phyloP scores from a whole-genome alignment of 2,113 vertebrate species.

The Ochotona princeps region DNA sequence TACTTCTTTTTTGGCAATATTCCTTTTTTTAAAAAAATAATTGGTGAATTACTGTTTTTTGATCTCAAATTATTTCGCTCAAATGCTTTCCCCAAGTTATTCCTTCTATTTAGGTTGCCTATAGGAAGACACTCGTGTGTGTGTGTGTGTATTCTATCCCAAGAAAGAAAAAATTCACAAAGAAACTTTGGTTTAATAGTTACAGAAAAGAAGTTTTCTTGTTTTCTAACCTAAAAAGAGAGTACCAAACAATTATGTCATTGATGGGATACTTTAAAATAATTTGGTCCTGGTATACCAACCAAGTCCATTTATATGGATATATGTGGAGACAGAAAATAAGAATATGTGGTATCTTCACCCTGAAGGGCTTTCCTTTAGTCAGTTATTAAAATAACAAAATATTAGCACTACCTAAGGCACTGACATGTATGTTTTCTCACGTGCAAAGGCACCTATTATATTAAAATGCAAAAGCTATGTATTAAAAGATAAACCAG shows the following conservation, averaged over 20 bases:
- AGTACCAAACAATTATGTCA: not conserved
- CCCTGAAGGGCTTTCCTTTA: not conserved
- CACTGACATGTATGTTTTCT: not conserved
- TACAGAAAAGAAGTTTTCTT: too few species aligned
- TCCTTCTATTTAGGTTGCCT: conserved; percentile 2
- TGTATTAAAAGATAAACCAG: conserved; percentile 4
- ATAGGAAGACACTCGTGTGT: not conserved
- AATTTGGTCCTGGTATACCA: not conserved
- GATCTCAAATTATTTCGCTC: not conserved
- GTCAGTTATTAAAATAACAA: not conserved
- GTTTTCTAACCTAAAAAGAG: not conserved
- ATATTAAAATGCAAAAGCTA: not conserved
- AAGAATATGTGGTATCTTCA: not conserved
- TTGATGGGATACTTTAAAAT: conserved; percentile 3
- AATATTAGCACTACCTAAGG: not conserved
- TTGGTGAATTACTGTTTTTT: not conserved
- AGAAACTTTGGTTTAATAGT: not conserved
- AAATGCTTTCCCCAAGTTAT: not conserved
- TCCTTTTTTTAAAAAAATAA: conserved; percentile 1
- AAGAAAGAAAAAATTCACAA: not conserved
- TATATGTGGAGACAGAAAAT: not conserved
- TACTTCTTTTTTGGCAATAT: not conserved
- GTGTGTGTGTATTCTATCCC: not conserved
- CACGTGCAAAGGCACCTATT: not conserved
- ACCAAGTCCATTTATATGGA: not conserved